phyloP scores from a whole-genome alignment of 1,140 invertebrate species.

The Drosophila bifasciata region DNA sequence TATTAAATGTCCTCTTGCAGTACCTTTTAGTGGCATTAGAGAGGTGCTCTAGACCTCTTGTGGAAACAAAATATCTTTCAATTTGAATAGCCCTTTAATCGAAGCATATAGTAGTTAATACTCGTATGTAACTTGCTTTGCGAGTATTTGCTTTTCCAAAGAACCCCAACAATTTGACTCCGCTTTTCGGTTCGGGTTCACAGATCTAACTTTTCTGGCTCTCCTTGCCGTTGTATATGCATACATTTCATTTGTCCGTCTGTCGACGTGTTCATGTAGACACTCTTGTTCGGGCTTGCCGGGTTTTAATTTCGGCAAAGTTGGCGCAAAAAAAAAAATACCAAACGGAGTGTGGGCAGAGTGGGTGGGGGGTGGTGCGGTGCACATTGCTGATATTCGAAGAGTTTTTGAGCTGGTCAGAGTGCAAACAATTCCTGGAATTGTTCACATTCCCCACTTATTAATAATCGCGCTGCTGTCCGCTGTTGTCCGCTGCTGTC shows the following conservation, averaged over 20 bases:
- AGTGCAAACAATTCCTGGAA: constrained; percentile 39
- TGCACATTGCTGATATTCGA: constrained; percentile 33
- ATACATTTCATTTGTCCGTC: constrained; percentile 11
- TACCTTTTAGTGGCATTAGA: too few relatives aligned
- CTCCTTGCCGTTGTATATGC: background rate
- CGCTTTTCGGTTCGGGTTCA: too few relatives aligned
- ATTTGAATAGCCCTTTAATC: too few relatives aligned
- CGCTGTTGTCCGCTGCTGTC: background rate
- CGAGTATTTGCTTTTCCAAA: too few relatives aligned
- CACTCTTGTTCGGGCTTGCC: constrained; percentile 42
- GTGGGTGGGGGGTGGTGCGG: background rate
- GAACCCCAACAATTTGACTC: too few relatives aligned
- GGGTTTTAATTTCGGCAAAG: constrained; percentile 31
- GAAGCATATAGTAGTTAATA: too few relatives aligned
- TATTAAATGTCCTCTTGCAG: too few relatives aligned
- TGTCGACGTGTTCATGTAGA: background rate
- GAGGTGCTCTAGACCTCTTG: too few relatives aligned
- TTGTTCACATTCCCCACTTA: constrained; percentile 30
- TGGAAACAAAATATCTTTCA: too few relatives aligned
- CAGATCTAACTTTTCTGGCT: background rate
- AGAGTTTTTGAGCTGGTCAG: constrained; percentile 30
- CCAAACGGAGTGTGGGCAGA: background rate
- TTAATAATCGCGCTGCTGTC: background rate
- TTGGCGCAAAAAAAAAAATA: constrained; percentile 29
- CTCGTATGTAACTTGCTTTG: too few relatives aligned